These are phyloP conservation scores for Prochilodus magdalenae DNA, from an alignment of 2,113 vertebrate genomes.

Conservation along the genomic window DNA sequence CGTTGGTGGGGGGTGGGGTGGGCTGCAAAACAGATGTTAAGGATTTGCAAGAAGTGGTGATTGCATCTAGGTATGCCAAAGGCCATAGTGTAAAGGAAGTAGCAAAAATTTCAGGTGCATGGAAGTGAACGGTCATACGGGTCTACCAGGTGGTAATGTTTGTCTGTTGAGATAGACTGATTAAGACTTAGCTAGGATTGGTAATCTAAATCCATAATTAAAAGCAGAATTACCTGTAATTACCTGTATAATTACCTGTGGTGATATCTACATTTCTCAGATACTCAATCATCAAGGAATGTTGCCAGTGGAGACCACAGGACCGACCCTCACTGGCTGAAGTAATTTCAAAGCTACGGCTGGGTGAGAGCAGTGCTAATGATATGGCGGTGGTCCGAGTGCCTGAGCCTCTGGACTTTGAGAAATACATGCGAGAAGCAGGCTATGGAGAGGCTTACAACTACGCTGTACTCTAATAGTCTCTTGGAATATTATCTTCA, in stretches of 20 bases:
- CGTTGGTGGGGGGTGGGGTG: too few relatives aligned
- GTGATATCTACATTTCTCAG: slow-evolving; percentile 66
- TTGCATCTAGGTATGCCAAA: too few relatives aligned
- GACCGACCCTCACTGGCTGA: slow-evolving; percentile 68
- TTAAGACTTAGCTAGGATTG: too few relatives aligned
- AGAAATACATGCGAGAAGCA: slow-evolving; percentile 73
- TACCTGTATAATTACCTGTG: background rate
- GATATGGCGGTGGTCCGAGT: slow-evolving; percentile 78
- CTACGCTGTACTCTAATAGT: slow-evolving; percentile 69
- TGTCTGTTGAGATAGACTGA: too few relatives aligned
- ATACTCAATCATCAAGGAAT: slow-evolving; percentile 82
- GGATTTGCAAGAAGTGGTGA: too few relatives aligned
- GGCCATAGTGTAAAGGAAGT: too few relatives aligned
- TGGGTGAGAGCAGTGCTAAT: slow-evolving; percentile 73
- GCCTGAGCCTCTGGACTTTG: slow-evolving; percentile 71
- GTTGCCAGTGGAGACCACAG: slow-evolving; percentile 80
- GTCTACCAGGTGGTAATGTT: too few relatives aligned
- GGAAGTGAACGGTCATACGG: too few relatives aligned
- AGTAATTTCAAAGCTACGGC: slow-evolving; percentile 71
- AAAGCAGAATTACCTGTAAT: background rate
- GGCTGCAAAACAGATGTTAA: too few relatives aligned
- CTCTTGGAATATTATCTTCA: background rate
- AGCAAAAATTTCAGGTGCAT: too few relatives aligned
- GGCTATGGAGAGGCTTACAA: slow-evolving; percentile 67
- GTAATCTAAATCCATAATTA: too few relatives aligned